A percentile compares a stretch with the other conserved stretches of the same genome.
phyloP scores from a whole-genome alignment of 2,797 vertebrate species.

The Tarsius wallacei region DNA sequence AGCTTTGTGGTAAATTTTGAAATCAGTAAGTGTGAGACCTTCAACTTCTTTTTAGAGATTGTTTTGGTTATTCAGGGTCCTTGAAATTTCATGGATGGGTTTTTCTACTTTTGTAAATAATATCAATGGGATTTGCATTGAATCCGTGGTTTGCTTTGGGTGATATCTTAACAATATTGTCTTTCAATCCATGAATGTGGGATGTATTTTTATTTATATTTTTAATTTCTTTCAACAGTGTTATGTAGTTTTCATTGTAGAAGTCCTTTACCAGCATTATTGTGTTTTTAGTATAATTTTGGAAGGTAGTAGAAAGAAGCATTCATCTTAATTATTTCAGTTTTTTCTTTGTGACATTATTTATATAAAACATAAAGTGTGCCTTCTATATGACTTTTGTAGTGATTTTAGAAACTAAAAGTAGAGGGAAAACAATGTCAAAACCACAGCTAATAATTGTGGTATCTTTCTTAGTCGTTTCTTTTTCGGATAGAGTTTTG shows the following conservation, averaged over 20 bases:
- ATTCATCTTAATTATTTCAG: not conserved
- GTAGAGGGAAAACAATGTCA: not conserved
- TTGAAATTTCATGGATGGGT: not conserved
- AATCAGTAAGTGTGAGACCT: too few relatives aligned
- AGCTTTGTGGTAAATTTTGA: too few relatives aligned
- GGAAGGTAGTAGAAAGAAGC: not conserved
- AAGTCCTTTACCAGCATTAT: not conserved
- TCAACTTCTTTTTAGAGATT: not conserved
- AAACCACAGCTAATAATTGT: not conserved
- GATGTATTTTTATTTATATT: too few relatives aligned
- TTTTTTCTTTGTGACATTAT: not conserved
- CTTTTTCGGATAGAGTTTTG: not conserved
- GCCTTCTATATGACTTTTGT: not conserved
- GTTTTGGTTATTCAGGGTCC: not conserved
- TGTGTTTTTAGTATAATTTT: not conserved
- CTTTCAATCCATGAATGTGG: too few relatives aligned
- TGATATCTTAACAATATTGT: too few relatives aligned
- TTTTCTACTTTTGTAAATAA: not conserved
- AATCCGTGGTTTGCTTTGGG: not conserved
- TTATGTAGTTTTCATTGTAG: too few relatives aligned
- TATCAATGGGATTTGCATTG: not conserved
- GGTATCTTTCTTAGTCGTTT: not conserved
- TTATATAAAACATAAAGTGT: not conserved
- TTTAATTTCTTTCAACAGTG: too few relatives aligned
- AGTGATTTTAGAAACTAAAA: not conserved